Evolutionary conservation across 92 coral and sea anemone genomes (phyloP), one percentile per base, ranked within the genome.

Genomic region (Meandrina meandrites): DNA sequence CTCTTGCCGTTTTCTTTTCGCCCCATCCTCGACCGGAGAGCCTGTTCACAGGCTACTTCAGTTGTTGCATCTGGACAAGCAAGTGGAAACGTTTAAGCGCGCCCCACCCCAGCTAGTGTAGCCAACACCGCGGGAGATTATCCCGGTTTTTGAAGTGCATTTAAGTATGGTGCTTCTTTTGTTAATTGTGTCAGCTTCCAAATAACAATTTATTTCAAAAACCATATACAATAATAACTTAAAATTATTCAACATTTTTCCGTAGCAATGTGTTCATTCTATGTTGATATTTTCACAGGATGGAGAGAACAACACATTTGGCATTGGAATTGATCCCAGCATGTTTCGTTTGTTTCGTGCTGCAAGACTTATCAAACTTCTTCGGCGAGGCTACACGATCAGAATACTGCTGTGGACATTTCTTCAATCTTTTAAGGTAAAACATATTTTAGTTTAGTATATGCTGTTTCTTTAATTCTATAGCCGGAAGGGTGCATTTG

Each of bases 341-440:
- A 96, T 97, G 91, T 97, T 97, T 86, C 91, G 99, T 82, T 82
- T 97, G 45, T 97, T 97, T 82, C 99, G 99, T 40, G 99, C 99
- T 35, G 99, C 98, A 36, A 93, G 99, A 62, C 91, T 97, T 24
- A 91, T 97, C 85, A 97, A 97, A 85, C 95, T 97, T 15, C 92
- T 97, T 60, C 94, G 95, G 27, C 99, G 94, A 85, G 99, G 99
- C 68, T 88, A 96, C 84, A 94, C 98, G 4, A 95, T 97, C 76
- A 92, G 99, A 42, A 96, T 95, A 57, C 78, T 97, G 19, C 86
- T 97, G 21, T 97, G 99, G 99, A 95, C 99, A 3, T 97, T 97
- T 82, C 89, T 97, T 11, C 99, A 97, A 85, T 97, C 99, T 15
- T 97, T 97, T 81, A 97, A 97, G 97, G 99, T 97, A 79, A 45